Base-by-base conservation (phyloP, 2,888 invertebrate genomes). In the Lithophane semibrunnea region DNA sequence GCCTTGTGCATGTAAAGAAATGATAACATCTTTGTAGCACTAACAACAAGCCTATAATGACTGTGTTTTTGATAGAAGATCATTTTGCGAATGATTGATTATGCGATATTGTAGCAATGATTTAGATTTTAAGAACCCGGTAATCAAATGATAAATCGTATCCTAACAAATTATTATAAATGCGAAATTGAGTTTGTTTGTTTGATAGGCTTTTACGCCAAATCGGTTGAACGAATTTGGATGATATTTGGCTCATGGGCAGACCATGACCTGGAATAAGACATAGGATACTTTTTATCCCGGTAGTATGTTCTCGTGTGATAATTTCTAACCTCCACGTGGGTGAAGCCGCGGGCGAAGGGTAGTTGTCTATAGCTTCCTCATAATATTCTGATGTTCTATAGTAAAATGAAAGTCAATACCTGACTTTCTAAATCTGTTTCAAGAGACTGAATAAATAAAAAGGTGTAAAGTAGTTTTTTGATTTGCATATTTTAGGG, bases 11-110 rank as follows among this genome's bases (percentile, higher is more conserved):
- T 70, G 87, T 65, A 86, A 56, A 70, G 72, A 66, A 67, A 63
- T 81, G 86, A 84, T 84, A 77, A 63, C 56, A 86, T 86, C 86
- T 56, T 44, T 16, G 68, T 37, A 65, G 58, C 82, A 60, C 52
- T 63, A 64, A 86, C 66, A 64, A 86, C 61, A 52, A 69, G 83
- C n/a, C 52, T 42, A n/a, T 71, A 86, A 79, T 69, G 64, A 75
- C 69, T 68, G 37, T 60, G n/a, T 54, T 81, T 75, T 73, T 70
- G 69, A 78, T 63, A 74, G 44, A 69, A 63, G 37, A 71, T 77
- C 49, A 64, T 82, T 74, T 65, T 7, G 71, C 37, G 29, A 78
- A 56, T 83, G 78, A 84, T 78, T 64, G 69, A 83, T 73, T 47
- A 3, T 24, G 44, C 29, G 16, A 63, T 70, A 75, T 29, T 24